A percentile compares a stretch with the other conserved stretches of the same genome.
Evolutionary conservation across 2,113 vertebrate genomes (phyloP).

Genomic region (Thunnus thynnus): DNA sequence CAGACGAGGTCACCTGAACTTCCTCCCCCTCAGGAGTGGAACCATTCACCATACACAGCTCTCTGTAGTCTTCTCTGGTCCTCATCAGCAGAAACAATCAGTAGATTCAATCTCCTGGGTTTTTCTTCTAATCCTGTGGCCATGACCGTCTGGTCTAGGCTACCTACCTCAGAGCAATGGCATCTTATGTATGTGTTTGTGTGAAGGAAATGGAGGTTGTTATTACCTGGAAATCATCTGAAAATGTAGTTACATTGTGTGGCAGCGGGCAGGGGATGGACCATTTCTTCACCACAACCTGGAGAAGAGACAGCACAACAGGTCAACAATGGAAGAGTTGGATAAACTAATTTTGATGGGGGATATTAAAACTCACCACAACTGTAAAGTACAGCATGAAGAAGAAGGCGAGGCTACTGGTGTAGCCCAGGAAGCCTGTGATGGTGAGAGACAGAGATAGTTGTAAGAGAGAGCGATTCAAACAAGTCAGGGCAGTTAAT

Average conservation of each 20-base stretch:
- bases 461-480: background rate
- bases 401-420: constrained; percentile 95
- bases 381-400: constrained; percentile 94
- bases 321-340: constrained; percentile 12
- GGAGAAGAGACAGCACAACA: constrained; percentile 45
- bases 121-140: constrained; percentile 43
- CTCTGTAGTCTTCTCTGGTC: constrained; percentile 58
- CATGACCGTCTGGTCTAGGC: constrained; percentile 34
- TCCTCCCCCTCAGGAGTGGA: constrained; percentile 70
- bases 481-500: background rate
- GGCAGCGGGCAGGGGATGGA: constrained; percentile 93
- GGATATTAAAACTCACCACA: constrained; percentile 87
- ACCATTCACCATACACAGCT: constrained; percentile 43
- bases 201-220: constrained; percentile 1
- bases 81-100: constrained; percentile 65
- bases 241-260: constrained; percentile 73
- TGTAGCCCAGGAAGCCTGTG: constrained; percentile 97
- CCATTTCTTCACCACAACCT: constrained; percentile 95
- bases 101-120: constrained; percentile 43
- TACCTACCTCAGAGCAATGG: background rate
- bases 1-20: constrained; percentile 68
- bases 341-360: background rate
- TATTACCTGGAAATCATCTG: constrained; percentile 77
- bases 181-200: constrained; percentile 1
- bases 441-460: constrained; percentile 73